Conservation (phyloP, 2,113 vertebrate genomes). For the Apodemus sylvaticus region DNA sequence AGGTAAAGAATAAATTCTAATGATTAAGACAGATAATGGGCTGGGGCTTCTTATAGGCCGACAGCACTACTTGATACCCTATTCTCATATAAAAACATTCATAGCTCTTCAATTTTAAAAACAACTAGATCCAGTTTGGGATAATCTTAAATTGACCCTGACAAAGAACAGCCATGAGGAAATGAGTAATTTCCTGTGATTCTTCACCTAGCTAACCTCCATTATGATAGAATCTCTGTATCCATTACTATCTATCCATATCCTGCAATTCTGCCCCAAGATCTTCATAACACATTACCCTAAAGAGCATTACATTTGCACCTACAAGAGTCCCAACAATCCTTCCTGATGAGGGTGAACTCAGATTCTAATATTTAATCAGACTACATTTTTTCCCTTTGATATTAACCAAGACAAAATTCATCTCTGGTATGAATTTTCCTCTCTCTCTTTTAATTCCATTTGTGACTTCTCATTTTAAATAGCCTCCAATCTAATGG, state of each 20-base stretch:
- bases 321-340: neutral
- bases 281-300: neutral
- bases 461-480: neutral
- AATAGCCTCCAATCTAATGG: conserved; percentile 43
- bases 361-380: conserved; percentile 24
- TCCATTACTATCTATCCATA: neutral
- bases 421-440: neutral
- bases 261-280: neutral
- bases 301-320: neutral
- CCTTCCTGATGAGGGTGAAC: neutral
- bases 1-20: conserved; percentile 30
- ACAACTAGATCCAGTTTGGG: neutral
- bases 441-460: neutral
- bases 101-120: neutral
- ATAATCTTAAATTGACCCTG: conserved; percentile 6
- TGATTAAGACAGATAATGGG: neutral
- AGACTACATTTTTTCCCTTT: neutral
- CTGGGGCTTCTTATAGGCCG: neutral
- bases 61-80: neutral
- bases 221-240: neutral
- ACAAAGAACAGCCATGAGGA: conserved; percentile 45
- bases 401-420: neutral
- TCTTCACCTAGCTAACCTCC: neutral
- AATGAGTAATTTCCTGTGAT: neutral
- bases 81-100: neutral